phyloP scores from a whole-genome alignment of 2,888 invertebrate genomes.

The Rugalucina vietnamica region DNA sequence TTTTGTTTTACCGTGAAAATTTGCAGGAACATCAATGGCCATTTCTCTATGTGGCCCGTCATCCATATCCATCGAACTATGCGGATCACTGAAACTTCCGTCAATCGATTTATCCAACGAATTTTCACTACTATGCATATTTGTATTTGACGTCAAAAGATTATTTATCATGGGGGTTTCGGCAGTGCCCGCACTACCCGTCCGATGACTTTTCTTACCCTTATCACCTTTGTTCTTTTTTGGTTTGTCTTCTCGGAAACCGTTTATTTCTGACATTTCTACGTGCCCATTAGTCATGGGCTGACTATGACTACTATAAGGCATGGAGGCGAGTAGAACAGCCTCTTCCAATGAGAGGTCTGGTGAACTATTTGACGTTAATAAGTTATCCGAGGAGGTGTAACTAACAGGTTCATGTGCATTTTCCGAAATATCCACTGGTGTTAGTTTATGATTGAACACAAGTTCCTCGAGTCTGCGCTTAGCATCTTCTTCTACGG shows the following conservation, averaged over 20 bases:
- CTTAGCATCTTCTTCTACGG: conserved; percentile 96
- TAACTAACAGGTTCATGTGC: conserved; percentile 82
- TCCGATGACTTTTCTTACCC: conserved; percentile 64
- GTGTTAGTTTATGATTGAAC: conserved; percentile 95
- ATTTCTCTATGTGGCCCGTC: conserved; percentile 95
- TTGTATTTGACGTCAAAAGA: conserved; percentile 69
- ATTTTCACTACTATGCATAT: conserved; percentile 67
- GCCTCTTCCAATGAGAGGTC: conserved; percentile 58
- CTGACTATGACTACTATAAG: conserved; percentile 57
- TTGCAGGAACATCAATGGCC: conserved; percentile 99
- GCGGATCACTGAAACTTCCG: conserved; percentile 64
- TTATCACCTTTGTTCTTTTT: conserved; percentile 64
- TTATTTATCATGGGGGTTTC: conserved; percentile 73
- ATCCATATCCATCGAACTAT: conserved; percentile 70
- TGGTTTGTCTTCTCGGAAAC: conserved; percentile 61
- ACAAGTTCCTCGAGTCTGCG: conserved; percentile 96
- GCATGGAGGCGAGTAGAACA: conserved; percentile 60
- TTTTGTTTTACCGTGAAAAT: conserved; percentile 95
- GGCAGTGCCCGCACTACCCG: conserved; percentile 54
- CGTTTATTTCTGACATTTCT: conserved; percentile 69
- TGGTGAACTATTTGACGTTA: conserved; percentile 36
- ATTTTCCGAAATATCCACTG: conserved; percentile 94
- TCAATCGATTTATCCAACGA: conserved; percentile 66
- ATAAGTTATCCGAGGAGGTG: conserved; percentile 39
- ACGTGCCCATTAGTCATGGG: conserved; percentile 65